Conservation (phyloP, 2,888 invertebrate species). For the Syritta pipiens region DNA sequence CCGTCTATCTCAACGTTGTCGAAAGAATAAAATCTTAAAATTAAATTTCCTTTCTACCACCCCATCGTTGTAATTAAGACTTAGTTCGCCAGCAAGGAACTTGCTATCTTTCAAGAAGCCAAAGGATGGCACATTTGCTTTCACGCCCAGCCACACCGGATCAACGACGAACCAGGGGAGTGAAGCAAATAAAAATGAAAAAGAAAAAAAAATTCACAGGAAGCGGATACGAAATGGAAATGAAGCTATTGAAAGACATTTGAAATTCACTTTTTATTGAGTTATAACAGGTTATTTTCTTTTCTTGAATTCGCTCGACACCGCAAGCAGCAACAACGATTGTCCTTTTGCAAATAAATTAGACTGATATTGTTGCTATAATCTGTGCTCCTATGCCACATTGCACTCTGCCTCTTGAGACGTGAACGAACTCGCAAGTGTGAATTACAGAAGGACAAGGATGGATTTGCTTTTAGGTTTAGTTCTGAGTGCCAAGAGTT, state of each 20-base stretch:
- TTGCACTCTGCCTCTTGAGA: slow-evolving; percentile 1
- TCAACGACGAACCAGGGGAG: background rate
- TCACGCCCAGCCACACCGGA: background rate
- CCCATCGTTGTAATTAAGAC: slow-evolving; percentile 65
- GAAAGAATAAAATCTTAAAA: slow-evolving; percentile 62
- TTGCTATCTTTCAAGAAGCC: slow-evolving; percentile 13
- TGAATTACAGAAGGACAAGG: slow-evolving; percentile 23
- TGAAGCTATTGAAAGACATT: slow-evolving; percentile 66
- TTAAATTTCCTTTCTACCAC: slow-evolving; percentile 57
- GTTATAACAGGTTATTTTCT: slow-evolving; percentile 70
- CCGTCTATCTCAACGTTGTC: slow-evolving; percentile 54
- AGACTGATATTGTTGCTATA: slow-evolving; percentile 65
- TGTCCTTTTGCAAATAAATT: slow-evolving; percentile 62
- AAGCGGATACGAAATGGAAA: slow-evolving; percentile 67
- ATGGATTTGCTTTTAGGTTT: slow-evolving; percentile 26
- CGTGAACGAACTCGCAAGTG: slow-evolving; percentile 53
- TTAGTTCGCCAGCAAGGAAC: slow-evolving; percentile 33
- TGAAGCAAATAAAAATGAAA: slow-evolving; percentile 30
- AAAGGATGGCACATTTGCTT: background rate
- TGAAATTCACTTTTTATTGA: slow-evolving; percentile 68
- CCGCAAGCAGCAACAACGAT: slow-evolving; percentile 43
- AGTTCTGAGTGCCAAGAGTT: too few relatives aligned
- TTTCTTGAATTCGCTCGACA: slow-evolving; percentile 59
- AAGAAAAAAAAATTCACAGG: slow-evolving; percentile 36
- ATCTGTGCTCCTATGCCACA: slow-evolving; percentile 30